Evolutionary conservation across 2,113 vertebrate species (phyloP), one percentile per base, ranked within the genome.

Genomic region (Nymphicus hollandicus): DNA sequence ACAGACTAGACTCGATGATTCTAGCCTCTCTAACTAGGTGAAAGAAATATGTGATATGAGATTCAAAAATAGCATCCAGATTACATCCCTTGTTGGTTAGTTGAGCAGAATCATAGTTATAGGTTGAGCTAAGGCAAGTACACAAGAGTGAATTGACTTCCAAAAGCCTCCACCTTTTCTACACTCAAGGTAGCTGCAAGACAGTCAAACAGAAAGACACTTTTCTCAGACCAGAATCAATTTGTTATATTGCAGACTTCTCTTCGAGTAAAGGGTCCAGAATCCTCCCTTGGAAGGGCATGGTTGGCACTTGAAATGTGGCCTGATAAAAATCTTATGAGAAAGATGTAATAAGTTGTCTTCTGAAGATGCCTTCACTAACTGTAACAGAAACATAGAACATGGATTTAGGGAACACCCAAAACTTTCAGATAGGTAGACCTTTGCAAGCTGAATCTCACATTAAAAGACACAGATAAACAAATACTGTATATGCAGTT

Each of bases 361-460:
- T 95, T 46, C 52, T 61, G 47, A 33, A 73, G 49, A 20, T 58
- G 20, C 11, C 29, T 79, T 86, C 23, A n/a, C 10, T 53, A 52
- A 17, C 71, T 69, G 25, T 58, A 82, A 43, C 27, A 46, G 58
- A 73, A 82, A 41, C 47, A 31, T 9, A 56, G 52, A 82, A 37
- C 37, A 31, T 0, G 0, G 43, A 68, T 66, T 73, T 64, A 47
- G 37, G 49, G 27, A 52, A 24, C 0, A 0, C 29, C 13, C 28
- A 29, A 55, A 15, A 19, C 33, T 66, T 56, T 88, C 50, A 33
- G 29, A 39, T 25, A 35, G 35, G 50, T 79, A 80, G 71, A 49
- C 4, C 7, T 70, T 16, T 74, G 7, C 74, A 43, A 70, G 5
- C 17, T 58, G 61, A 64, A 53, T 58, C 68, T 88, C 44, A 27